These are phyloP conservation scores for Schizaphis graminum DNA, from an alignment of 2,888 invertebrate genomes.

Conservation along the genomic window DNA sequence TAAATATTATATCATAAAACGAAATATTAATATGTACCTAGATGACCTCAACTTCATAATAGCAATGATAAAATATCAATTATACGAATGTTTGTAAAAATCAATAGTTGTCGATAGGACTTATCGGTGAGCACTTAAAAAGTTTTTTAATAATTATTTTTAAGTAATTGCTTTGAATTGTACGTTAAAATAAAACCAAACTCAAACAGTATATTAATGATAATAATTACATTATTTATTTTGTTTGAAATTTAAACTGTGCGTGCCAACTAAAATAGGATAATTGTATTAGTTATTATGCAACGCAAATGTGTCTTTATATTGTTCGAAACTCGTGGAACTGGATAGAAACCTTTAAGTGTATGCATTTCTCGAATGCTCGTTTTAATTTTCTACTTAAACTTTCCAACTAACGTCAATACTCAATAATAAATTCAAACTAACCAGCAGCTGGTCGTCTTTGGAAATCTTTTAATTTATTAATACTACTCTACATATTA, in stretches of 20 bases:
- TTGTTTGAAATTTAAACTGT: neutral
- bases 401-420: neutral
- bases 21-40: neutral
- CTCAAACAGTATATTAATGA: neutral
- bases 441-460: neutral
- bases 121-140: neutral
- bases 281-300: neutral
- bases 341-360: neutral
- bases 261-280: neutral
- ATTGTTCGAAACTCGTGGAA: neutral
- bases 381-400: neutral
- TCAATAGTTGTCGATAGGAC: neutral
- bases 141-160: neutral
- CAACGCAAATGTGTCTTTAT: neutral
- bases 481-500: neutral
- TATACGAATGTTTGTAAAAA: neutral
- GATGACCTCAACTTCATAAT: neutral
- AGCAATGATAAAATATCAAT: neutral
- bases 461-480: neutral
- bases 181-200: neutral
- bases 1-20: neutral
- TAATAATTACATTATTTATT: neutral
- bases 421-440: neutral
- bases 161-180: neutral
- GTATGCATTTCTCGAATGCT: neutral